phyloP scores from a whole-genome alignment of 2,888 invertebrate species.

The Dryobotodes eremita region DNA sequence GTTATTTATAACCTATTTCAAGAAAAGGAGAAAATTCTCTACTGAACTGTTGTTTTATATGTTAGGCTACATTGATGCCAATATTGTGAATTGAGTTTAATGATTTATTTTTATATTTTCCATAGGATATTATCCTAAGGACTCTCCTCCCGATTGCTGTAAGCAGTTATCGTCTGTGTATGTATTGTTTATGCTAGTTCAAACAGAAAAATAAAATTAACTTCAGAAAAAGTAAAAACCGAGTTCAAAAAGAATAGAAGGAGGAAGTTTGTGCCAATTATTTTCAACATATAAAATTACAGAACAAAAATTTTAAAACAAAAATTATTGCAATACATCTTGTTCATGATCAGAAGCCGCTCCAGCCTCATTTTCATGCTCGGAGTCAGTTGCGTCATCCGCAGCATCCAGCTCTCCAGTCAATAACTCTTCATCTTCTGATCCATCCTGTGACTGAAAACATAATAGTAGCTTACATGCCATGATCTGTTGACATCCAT shows the following conservation, averaged over 20 bases:
- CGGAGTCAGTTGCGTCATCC: conserved; percentile 83
- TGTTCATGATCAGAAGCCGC: conserved; percentile 83
- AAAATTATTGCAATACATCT: conserved; percentile 77
- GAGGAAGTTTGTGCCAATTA: background rate
- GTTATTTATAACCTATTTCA: background rate
- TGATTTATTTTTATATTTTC: background rate
- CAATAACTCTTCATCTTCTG: conserved; percentile 74
- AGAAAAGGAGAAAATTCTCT: background rate
- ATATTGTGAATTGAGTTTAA: background rate
- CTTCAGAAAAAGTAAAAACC: background rate
- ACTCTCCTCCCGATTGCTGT: too few species aligned
- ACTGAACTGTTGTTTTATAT: background rate
- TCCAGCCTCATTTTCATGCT: conserved; percentile 85
- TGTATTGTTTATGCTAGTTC: background rate
- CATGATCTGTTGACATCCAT: background rate
- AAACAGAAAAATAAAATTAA: background rate
- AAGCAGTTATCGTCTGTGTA: too few species aligned
- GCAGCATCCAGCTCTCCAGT: conserved; percentile 76
- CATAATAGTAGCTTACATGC: background rate
- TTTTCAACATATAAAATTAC: background rate
- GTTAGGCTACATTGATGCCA: background rate
- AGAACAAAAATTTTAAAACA: background rate
- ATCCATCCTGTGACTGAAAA: conserved; percentile 67
- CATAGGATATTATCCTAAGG: background rate
- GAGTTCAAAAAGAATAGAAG: too few species aligned